Base-by-base conservation (phyloP, 1,140 invertebrate genomes). In the Diabrotica virgifera region DNA sequence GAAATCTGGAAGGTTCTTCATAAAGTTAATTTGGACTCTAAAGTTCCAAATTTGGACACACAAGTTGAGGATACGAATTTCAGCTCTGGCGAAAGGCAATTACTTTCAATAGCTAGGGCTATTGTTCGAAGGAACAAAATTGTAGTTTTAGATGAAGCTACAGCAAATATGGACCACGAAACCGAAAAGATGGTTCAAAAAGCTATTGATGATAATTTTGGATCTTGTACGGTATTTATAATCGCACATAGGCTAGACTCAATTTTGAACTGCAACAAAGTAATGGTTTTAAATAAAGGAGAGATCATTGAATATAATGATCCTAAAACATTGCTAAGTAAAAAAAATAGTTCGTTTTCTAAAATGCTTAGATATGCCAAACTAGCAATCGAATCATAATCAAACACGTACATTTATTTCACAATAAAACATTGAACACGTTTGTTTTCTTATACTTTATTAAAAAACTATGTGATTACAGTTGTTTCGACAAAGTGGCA, bases 221-320 rank as follows among this genome's bases (percentile, higher is more conserved):
- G 78, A 0, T 76, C 87, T 63, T 88, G 88, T 63, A 94, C 92
- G 0, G 88, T 94, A 5, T 79, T 94, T 6, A 93, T 92, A 0
- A 93, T 94, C 68, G 91, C 92, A 9, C 91, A 94, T 80, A 81
- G 91, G 51, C 78, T 94, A 9, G 87, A 92, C 69, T 93, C 91
- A 0, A 89, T 95, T 38, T 89, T 95, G 85, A 90, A 94, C 73
- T 89, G 85, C 63, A 87, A 89, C 71, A 82, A 85, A 64, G 85
- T 93, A 63, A 79, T 94, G 70, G 89, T 91, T 0, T 86, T 93
- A 83, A 86, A 89, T 72, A 83, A 82, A 8, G 86, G 86, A 6
- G 76, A 79, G 64, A 79, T 85, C 66, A 80, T 84, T 51, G 88
- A 94, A 80, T 92, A 88, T 77, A 90, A 90, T 67, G 84, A 86